Evolutionary conservation across 2,113 vertebrate genomes (phyloP), one percentile per base, ranked within the genome.

Genomic region (Cacatua alba): DNA sequence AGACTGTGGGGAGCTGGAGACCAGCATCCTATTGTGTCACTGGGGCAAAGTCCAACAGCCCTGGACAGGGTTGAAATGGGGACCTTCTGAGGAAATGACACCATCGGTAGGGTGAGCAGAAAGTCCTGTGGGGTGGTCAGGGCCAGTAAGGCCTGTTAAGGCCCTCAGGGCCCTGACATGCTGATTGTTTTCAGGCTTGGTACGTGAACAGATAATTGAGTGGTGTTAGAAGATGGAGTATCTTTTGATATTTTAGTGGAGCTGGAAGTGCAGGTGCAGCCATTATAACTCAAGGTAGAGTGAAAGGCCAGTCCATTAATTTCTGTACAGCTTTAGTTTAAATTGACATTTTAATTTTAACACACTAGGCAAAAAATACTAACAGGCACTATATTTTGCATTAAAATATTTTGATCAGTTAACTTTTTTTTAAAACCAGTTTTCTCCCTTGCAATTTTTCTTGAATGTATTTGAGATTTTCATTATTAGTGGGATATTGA

Each of bases 391-490:
- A 60, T 18, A 20, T 71, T 89, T 70, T 68, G 57, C 57, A 82
- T 89, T 86, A 82, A 92, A 97, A 82, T 84, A 92, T 77, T 97
- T 95, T 90, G 33, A 91, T 90, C 79, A 86, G 55, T 85, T 78
- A 60, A 79, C 79, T 84, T 86, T 60, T 90, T 91, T 70, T 82
- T 70, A 88, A 90, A 89, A 79, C 11, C 13, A 44, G 11, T 51
- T 94, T 92, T 44, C 65, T 91, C 23, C 65, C 49, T 68, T 72
- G 64, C 80, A 64, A 17, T 94, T 84, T 94, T 88, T 93, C 77
- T 88, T 92, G 39, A 37, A 75, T 91, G 51, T 55, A 55, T 94
- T 97, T 94, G 91, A 89, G 92, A 93, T 92, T 88, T 96, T 94
- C 28, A 82, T 95, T 93, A 94, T 92, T 68, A 89, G 68, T 90